phyloP scores from a whole-genome alignment of 2,888 invertebrate species.

The Campopleginae sp. region DNA sequence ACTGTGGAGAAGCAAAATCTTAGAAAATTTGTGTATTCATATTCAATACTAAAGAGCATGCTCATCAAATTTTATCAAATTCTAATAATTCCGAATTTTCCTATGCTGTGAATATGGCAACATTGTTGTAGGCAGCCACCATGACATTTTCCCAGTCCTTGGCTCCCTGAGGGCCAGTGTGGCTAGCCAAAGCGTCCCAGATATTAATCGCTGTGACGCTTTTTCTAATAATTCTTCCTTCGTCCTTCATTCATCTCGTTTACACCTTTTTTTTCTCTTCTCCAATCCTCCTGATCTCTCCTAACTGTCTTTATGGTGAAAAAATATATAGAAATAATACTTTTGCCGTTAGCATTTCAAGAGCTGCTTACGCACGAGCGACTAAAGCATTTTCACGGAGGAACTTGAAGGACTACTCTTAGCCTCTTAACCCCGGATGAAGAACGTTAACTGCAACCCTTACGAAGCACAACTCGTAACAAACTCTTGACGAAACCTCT shows the following conservation, averaged over 20 bases:
- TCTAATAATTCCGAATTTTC: too few relatives aligned
- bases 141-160: not conserved
- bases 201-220: not conserved
- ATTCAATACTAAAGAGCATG: too few relatives aligned
- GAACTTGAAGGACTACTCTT: conserved; percentile 21
- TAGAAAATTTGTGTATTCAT: too few relatives aligned
- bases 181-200: not conserved
- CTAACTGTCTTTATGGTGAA: not conserved
- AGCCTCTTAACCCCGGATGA: not conserved
- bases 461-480: conserved; percentile 11
- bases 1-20: too few relatives aligned
- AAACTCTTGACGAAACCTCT: conserved; percentile 10
- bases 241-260: not conserved
- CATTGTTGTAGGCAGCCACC: too few relatives aligned
- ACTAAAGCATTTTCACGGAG: not conserved
- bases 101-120: too few relatives aligned
- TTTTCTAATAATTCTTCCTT: not conserved
- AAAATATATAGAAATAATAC: not conserved
- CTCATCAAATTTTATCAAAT: too few relatives aligned
- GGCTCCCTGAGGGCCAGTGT: too few relatives aligned
- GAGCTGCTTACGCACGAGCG: conserved; percentile 3
- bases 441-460: conserved; percentile 18
- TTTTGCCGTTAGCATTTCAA: not conserved
- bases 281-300: not conserved
- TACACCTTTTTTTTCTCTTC: not conserved